Conservation (phyloP, 2,113 vertebrate species). For the Suncus etruscus region DNA sequence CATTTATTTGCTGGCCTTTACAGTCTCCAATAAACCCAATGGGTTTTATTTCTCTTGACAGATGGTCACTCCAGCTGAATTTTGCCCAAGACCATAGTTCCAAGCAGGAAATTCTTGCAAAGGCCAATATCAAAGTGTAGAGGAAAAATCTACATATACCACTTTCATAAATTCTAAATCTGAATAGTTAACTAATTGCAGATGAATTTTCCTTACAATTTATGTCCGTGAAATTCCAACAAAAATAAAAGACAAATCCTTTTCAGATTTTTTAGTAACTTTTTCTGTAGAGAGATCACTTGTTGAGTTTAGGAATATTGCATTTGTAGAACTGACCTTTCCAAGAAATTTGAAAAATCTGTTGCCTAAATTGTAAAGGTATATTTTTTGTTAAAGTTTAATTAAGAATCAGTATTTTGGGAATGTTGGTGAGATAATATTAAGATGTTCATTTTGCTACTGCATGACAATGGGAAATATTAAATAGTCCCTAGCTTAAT, state of each 20-base stretch:
- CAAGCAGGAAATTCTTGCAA: conserved; percentile 46
- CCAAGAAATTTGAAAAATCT: background rate
- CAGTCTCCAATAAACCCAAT: background rate
- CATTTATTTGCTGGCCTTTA: conserved; percentile 48
- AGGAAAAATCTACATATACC: conserved; percentile 43
- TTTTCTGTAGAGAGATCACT: background rate
- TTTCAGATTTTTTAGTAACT: background rate
- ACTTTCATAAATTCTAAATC: conserved; percentile 25
- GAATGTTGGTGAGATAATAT: background rate
- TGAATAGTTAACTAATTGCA: conserved; percentile 47
- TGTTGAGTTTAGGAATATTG: background rate
- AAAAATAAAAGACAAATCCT: conserved; percentile 3
- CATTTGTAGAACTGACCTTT: background rate
- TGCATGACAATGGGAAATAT: background rate
- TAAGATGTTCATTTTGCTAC: background rate
- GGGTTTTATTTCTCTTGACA: background rate
- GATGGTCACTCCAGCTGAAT: background rate
- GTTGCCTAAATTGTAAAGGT: background rate
- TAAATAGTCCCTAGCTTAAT: background rate
- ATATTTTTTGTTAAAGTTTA: conserved; percentile 11
- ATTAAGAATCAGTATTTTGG: background rate
- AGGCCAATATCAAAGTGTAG: conserved; percentile 11
- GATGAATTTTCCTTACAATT: conserved; percentile 2
- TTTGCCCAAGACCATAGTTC: conserved; percentile 44
- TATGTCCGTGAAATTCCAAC: conserved; percentile 9